phyloP scores from a whole-genome alignment of 2,888 invertebrate species.

The Arrhopalites spinosus region DNA sequence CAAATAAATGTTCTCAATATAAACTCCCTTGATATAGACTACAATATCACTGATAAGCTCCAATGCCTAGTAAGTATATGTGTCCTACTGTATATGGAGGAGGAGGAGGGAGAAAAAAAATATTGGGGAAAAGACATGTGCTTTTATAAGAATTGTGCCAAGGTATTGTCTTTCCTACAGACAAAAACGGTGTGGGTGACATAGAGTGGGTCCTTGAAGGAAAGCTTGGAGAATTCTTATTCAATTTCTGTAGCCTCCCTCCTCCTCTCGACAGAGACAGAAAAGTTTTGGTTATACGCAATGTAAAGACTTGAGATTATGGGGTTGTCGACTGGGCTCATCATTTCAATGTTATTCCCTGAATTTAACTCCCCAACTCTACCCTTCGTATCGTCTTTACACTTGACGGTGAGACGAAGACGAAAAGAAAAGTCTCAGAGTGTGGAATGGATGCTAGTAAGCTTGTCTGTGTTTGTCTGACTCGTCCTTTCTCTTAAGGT shows the following conservation, averaged over 20 bases:
- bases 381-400: background rate
- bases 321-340: background rate
- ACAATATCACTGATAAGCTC: background rate
- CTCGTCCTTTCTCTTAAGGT: too few species aligned
- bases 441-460: background rate
- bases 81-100: too few species aligned
- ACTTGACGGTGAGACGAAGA: background rate
- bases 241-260: too few species aligned
- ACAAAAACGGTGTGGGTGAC: slow-evolving; percentile 5
- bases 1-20: too few species aligned
- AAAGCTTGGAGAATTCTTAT: too few species aligned
- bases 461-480: background rate
- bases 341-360: background rate
- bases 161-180: slow-evolving; percentile 5
- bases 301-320: background rate
- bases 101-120: too few species aligned
- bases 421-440: background rate
- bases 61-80: too few species aligned
- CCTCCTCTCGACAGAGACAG: too few species aligned
- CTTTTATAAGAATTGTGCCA: too few species aligned
- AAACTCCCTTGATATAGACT: too few species aligned
- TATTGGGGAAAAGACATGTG: too few species aligned
- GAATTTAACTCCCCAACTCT: background rate
- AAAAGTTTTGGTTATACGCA: too few species aligned
- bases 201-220: slow-evolving; percentile 18